Evolutionary conservation across 1,140 invertebrate species (phyloP), one percentile per base, ranked within the genome.

Genomic region (Megalopta genalis): DNA sequence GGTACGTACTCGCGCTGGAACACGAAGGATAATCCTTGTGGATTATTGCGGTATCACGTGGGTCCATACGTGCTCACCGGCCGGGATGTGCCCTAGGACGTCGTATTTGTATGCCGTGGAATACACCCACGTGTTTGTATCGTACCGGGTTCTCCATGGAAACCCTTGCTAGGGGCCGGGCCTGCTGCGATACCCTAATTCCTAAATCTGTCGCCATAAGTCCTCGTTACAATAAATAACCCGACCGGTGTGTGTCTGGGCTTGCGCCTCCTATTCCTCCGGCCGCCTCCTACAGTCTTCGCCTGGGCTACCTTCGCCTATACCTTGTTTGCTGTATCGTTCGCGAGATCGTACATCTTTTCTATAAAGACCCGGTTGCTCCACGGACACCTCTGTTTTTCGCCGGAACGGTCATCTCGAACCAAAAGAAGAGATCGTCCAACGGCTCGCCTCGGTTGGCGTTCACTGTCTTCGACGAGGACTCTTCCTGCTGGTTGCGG

Each of bases 121-220:
- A 85, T 88, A 89, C 87, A 85, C 85, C 84, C 73, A 82, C 85
- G 85, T 83, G 81, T 84, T 85, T 87, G 80, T 90, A 89, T 89
- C 88, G 88, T 85, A 82, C 79, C 42, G 69, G 85, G 62, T 86
- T 86, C 87, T 88, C 87, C 89, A 89, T 90, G 88, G 89, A 90
- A 90, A 90, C 90, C 89, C 90, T 90, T 91, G 85, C 88, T 86
- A 83, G 86, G 86, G 86, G 86, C 88, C 85, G 89, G 86, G 89
- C 88, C 87, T 87, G 86, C 88, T 83, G 85, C 83, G 85, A 87
- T 85, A 87, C 83, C 92, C 92, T 93, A 93, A 93, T 93, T 93
- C 92, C 92, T 92, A 93, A 93, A 93, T 93, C 92, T 93, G 92
- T 93, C 92, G 92, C 92, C 92, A 93, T 93, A 93, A 93, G 92